Evolutionary conservation across 2,113 vertebrate species (phyloP), one percentile per base, ranked within the genome.

Genomic region (Rostratula benghalensis): DNA sequence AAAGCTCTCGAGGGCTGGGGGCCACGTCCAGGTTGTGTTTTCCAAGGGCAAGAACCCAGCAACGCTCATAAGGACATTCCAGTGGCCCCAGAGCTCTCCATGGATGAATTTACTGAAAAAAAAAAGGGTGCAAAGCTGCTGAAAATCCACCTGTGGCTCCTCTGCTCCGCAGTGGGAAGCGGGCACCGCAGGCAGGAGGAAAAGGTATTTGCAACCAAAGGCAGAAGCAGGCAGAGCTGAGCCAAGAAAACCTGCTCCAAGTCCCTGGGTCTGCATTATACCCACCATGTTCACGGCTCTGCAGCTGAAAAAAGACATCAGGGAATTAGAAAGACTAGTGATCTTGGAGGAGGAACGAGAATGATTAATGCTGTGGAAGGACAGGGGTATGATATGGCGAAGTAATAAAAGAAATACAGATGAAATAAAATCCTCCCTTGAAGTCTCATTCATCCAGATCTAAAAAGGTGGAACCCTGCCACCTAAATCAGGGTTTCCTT

Each of bases 351-450:
- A 68, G 83, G 87, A 73, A 81, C 4, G 7, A 24, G 92, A 21
- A 77, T 77, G 87, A 93, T 87, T 90, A 87, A 95, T 87, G 83
- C 59, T 64, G 46, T 7, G 22, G 74, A 81, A 78, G 83, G 78
- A 64, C 64, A 69, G 69, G 83, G 59, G 65, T 56, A 46, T 78
- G 93, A 73, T 50, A 64, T 11, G 75, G 90, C 8, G 19, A 78
- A 74, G 79, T 33, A 91, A 93, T 82, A 90, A 88, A 90, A 94
- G 93, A 77, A 95, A 87, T 80, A 92, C 78, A 84, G 95, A 95
- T 92, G 82, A 92, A 94, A 94, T 90, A 85, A 90, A 94, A 92
- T 69, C 87, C 87, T 93, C 59, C 90, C 83, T 93, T 90, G 79
- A 93, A 93, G 79, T 35, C 90, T 91, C 95, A 83, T 90, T 94